These are phyloP conservation scores for Zelleria hepariella DNA, from an alignment of 2,888 invertebrate genomes.

Conservation along the genomic window DNA sequence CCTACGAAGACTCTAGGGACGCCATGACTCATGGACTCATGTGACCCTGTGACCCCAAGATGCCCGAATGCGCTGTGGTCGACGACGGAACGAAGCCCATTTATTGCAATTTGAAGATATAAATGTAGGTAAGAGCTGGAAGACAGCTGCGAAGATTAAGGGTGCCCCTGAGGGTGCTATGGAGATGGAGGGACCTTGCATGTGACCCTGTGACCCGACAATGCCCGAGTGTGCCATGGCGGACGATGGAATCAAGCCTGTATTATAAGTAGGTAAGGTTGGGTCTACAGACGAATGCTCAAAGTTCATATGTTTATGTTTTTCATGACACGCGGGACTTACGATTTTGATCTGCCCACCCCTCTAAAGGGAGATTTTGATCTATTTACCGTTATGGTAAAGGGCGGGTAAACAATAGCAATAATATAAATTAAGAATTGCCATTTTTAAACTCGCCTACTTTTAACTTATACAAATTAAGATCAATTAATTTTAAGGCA, in stretches of 20 bases:
- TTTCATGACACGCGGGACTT: too few relatives aligned
- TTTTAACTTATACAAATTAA: too few relatives aligned
- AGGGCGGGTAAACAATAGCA: too few relatives aligned
- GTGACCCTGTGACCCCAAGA: slow-evolving; percentile 21
- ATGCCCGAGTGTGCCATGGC: slow-evolving; percentile 24
- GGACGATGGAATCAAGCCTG: slow-evolving; percentile 42
- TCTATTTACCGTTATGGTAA: too few relatives aligned
- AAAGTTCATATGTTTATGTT: too few relatives aligned
- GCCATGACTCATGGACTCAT: not conserved
- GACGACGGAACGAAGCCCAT: slow-evolving; percentile 39
- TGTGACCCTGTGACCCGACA: slow-evolving; percentile 21
- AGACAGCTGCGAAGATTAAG: slow-evolving; percentile 16
- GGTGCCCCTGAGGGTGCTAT: not conserved
- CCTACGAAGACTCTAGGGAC: not conserved
- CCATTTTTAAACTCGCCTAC: too few relatives aligned
- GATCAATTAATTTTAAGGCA: too few relatives aligned
- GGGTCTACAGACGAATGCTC: too few relatives aligned
- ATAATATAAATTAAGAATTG: too few relatives aligned
- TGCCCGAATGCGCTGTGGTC: slow-evolving; percentile 25
- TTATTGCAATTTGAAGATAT: slow-evolving; percentile 46
- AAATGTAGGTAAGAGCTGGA: slow-evolving; percentile 7
- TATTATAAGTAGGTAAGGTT: too few relatives aligned
- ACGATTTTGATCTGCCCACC: too few relatives aligned
- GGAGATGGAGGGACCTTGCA: slow-evolving; percentile 1
- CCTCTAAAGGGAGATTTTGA: too few relatives aligned